These are phyloP conservation scores for Australoheros scitulus DNA, from an alignment of 2,113 vertebrate genomes.

Conservation along the genomic window DNA sequence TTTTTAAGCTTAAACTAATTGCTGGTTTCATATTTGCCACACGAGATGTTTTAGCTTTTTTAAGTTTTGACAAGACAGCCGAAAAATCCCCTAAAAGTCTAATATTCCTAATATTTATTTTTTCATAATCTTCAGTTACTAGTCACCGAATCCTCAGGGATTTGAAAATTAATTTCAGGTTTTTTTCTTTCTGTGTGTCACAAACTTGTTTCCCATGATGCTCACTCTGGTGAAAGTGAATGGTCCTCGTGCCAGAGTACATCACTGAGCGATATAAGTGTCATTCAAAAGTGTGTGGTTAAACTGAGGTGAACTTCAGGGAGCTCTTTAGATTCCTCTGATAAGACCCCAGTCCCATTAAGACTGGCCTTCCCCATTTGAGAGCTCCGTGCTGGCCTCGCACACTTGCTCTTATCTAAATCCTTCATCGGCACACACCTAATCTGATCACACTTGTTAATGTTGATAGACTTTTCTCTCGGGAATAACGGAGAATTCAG, in stretches of 20 bases:
- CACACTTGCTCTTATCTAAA: constrained; percentile 74
- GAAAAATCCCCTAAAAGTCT: background rate
- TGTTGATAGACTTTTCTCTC: constrained; percentile 58
- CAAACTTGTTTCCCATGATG: background rate
- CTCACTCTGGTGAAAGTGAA: constrained; percentile 37
- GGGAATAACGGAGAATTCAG: constrained; percentile 38
- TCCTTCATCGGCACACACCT: constrained; percentile 71
- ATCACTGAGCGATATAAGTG: constrained; percentile 31
- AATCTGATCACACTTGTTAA: constrained; percentile 65
- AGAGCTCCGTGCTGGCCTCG: constrained; percentile 56
- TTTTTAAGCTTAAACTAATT: constrained; percentile 1
- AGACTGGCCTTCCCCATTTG: constrained; percentile 36
- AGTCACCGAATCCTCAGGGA: background rate
- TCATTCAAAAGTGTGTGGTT: constrained; percentile 46
- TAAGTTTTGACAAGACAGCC: background rate
- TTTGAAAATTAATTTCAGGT: background rate
- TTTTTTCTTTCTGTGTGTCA: background rate
- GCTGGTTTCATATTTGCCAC: background rate
- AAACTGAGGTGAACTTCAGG: constrained; percentile 70
- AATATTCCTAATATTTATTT: background rate
- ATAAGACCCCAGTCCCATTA: constrained; percentile 70
- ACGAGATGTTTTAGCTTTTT: background rate
- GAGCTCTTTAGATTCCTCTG: constrained; percentile 73
- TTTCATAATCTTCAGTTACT: background rate
- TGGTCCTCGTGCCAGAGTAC: constrained; percentile 11